Evolutionary conservation across 2,888 invertebrate species (phyloP), one percentile per base, ranked within the genome.

Genomic region (Imbricaverruca yamaguchii): DNA sequence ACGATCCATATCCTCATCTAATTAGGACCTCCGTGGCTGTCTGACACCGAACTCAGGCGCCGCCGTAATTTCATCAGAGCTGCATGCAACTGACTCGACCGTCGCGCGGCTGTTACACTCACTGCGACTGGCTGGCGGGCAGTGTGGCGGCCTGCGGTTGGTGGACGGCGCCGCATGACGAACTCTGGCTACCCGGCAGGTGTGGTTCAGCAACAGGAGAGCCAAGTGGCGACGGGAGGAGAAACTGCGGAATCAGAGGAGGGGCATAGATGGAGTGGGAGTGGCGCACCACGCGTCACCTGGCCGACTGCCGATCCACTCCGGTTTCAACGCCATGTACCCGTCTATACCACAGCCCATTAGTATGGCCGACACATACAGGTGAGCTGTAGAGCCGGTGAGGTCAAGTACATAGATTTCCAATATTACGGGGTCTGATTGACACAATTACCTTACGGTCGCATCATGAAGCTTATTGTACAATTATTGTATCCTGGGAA

Each of bases 211-310:
- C 84, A 99, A 99, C 89, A 93, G 99, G 81, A 91, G 99, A 80
- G 99, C 99, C 85, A 99, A 99, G 90, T 98, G 98, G 97, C 92
- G 99, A 81, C 91, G 99, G 25, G 99, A 99, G 87, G 99, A 99
- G 88, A 99, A 99, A 89, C 91, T 99, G 83, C 92, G 98, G 81
- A 97, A 95, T 87, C 98, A 98, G 89, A 89, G 94, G 84, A 90
- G 94, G 82, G 82, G 81, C 57, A 82, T 82, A 65, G 84, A 83
- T 81, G 83, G 81, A 65, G 84, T 84, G 83, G 85, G 84, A 84
- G 83, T 83, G 88, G 83, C 89, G 87, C 87, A 91, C 88, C 87
- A 83, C 87, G 90, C 57, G 90, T 90, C 92, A 53, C 83, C 85
- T 80, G 84, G 84, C 69, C 84, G 86, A 81, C 85, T 86, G 81